Evolutionary conservation across 2,888 invertebrate genomes (phyloP).

Genomic region (Tetrapedia diversipes): DNA sequence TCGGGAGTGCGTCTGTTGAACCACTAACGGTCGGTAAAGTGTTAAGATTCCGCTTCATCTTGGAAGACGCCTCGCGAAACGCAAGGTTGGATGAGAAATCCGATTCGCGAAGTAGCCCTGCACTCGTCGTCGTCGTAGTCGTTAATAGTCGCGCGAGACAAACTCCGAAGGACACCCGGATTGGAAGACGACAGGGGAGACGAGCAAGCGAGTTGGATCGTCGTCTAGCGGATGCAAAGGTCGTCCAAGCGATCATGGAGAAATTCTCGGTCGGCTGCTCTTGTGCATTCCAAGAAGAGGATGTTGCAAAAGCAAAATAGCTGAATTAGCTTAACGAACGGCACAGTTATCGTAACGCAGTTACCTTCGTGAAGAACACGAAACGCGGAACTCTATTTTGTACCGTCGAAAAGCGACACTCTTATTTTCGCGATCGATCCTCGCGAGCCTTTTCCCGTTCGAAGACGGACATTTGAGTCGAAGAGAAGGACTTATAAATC

Average conservation of each 20-base stretch:
- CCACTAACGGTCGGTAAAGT: too few relatives aligned
- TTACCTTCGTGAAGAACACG: constrained; percentile 27
- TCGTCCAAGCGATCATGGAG: neutral
- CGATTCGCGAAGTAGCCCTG: constrained; percentile 13
- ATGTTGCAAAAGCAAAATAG: constrained; percentile 28
- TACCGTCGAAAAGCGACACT: neutral
- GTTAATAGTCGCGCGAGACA: constrained; percentile 19
- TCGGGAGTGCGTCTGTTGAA: too few relatives aligned
- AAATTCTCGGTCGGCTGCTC: neutral
- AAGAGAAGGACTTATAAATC: constrained; percentile 8
- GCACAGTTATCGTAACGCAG: too few relatives aligned
- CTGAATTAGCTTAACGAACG: constrained; percentile 46
- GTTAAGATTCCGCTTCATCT: constrained; percentile 3
- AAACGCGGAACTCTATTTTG: neutral
- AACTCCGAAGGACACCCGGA: constrained; percentile 9
- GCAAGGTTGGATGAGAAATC: neutral
- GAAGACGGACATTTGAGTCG: neutral
- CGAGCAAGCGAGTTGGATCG: neutral
- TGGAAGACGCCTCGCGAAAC: neutral
- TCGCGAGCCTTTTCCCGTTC: neutral
- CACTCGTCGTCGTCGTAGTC: neutral
- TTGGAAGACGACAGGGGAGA: neutral
- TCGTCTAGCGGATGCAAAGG: neutral
- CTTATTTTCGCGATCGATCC: constrained; percentile 24
- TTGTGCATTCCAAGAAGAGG: neutral